Base-by-base conservation (phyloP, 1,140 invertebrate genomes). In the Zelostemma sp. region DNA sequence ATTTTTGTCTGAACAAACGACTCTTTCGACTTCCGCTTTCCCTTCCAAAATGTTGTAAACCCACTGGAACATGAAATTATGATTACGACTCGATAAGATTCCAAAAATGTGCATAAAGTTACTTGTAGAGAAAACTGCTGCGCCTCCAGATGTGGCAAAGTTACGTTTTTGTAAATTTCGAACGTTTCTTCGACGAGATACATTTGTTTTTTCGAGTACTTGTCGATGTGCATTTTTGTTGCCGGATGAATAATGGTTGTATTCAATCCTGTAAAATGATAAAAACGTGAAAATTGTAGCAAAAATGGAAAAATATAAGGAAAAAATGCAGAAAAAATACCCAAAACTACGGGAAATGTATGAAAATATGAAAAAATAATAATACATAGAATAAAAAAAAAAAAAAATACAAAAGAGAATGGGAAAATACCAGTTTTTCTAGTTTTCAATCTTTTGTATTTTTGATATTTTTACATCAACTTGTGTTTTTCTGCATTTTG, bases 1-100 rank as follows among this genome's bases (percentile, higher is more conserved):
- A 85, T 97, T 91, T 6, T 85, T 70, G 84, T 98, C 95, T 81
- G 98, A 93, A 47, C 86, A 86, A 3, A 98, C 87, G 45, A 99
- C 92, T 68, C 93, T 89, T 18, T 98, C 97, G 2, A 86, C 84
- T 88, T 99, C 97, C 55, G 90, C 90, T 79, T 93, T 95, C 68
- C 97, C 95, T 35, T 96, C 92, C 6, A 99, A 80, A 67, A 99
- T 96, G 83, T 99, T 99, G 78, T 96, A 94, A 0, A 99, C 92
- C 97, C 97, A 99, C 93, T 98, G 49, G 91, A 89, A 67, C 65
- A 67, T 77, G 74, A 62, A 18, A 48, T 58, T 54, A 16, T n/a
- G 38, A 31, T 35, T 40, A 17, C 35, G 4, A 35, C 17, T 54
- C 12, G 0, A 18, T 14, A 19, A 18, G 9, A 43, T 31, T 35